A percentile compares a stretch with the other conserved stretches of the same genome.
Conservation (phyloP, 1,140 invertebrate genomes). For the Aphaenogaster floridana region DNA sequence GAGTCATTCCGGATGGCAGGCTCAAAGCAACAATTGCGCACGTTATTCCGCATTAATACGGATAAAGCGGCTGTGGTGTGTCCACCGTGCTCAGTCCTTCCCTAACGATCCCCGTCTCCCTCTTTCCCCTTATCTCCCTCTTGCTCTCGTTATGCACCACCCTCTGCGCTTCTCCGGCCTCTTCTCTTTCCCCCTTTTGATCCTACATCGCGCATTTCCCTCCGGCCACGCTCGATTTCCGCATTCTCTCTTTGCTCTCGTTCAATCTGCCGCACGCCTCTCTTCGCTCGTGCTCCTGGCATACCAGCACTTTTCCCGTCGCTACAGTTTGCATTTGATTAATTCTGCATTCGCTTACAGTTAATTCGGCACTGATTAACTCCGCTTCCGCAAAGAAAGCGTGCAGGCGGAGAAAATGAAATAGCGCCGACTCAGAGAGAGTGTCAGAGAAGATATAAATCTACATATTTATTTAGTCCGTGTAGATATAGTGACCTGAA, state of each 20-base stretch:
- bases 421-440: background rate
- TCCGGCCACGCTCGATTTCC: constrained; percentile 42
- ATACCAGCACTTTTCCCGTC: constrained; percentile 67
- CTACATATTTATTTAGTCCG: background rate
- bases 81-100: constrained; percentile 17
- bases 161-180: constrained; percentile 19
- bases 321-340: constrained; percentile 71
- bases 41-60: constrained; percentile 77
- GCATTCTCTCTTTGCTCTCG: constrained; percentile 35
- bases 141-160: constrained; percentile 53
- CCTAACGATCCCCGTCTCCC: constrained; percentile 41
- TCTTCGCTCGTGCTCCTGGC: background rate
- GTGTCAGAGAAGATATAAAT: background rate
- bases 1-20: constrained; percentile 26
- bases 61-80: constrained; percentile 73
- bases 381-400: background rate
- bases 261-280: constrained; percentile 54
- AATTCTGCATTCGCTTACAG: constrained; percentile 64
- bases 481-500: background rate
- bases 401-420: background rate
- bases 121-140: constrained; percentile 39
- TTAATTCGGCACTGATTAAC: constrained; percentile 69
- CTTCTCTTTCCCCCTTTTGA: constrained; percentile 65
- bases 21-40: constrained; percentile 79
- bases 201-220: constrained; percentile 21